A percentile compares a stretch with the other conserved stretches of the same genome.
phyloP scores from a whole-genome alignment of 2,113 vertebrate genomes.

The Capreolus pygargus region DNA sequence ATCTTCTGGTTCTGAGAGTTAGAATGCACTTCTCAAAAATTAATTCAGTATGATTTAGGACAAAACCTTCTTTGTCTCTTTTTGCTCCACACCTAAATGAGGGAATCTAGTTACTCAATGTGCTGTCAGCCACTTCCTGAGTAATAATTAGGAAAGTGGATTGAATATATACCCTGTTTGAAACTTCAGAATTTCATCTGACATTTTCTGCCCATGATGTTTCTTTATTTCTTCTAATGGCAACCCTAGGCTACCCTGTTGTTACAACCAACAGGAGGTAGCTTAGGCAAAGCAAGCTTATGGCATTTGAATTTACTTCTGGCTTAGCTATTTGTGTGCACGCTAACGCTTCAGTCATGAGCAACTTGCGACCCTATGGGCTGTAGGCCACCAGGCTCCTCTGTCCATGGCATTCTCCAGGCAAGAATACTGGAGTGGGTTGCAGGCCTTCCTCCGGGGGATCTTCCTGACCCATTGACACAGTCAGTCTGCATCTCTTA shows the following conservation, averaged over 20 bases:
- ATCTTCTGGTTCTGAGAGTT: not conserved
- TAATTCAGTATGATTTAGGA: not conserved
- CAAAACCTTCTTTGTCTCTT: not conserved
- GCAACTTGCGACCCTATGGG: rapidly evolving
- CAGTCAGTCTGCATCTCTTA: not conserved
- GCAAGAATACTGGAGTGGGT: not conserved
- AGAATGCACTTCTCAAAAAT: not conserved
- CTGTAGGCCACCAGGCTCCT: not conserved
- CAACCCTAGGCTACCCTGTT: not conserved
- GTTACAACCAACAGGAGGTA: not conserved
- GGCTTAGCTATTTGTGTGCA: not conserved
- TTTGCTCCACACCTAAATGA: not conserved
- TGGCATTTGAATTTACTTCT: not conserved
- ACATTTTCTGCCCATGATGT: not conserved
- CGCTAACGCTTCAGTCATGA: not conserved
- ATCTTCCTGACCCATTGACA: not conserved
- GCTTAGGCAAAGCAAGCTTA: not conserved
- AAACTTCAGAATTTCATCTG: not conserved
- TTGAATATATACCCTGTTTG: not conserved
- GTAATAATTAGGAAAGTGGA: not conserved
- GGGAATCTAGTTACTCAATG: not conserved
- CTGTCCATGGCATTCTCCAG: not conserved
- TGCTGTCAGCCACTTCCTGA: not conserved
- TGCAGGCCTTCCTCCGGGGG: not conserved
- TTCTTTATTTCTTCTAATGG: not conserved